phyloP scores from a whole-genome alignment of 2,888 invertebrate genomes.

The Acleris holmiana region DNA sequence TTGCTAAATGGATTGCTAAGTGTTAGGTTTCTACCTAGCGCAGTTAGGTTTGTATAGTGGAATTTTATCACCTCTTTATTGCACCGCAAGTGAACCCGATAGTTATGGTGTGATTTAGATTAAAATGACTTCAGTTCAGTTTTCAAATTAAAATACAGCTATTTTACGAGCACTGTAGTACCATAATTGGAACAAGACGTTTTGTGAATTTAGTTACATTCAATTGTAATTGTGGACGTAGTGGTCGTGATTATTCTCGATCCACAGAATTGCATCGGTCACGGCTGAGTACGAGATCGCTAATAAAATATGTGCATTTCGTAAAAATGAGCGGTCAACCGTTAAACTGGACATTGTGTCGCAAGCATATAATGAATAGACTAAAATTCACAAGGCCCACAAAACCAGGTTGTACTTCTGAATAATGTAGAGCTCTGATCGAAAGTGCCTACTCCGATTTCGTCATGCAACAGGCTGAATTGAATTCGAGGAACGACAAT shows the following conservation, averaged over 20 bases:
- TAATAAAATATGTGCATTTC: constrained; percentile 61
- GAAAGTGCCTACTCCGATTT: constrained; percentile 13
- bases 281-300: constrained; percentile 49
- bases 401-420: constrained; percentile 43
- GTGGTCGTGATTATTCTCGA: constrained; percentile 15
- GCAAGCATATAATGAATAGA: constrained; percentile 56
- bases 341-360: constrained; percentile 58
- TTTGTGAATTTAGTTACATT: not conserved
- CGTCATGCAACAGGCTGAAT: not conserved
- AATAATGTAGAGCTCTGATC: constrained; percentile 32
- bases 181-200: not conserved
- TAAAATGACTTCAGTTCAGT: constrained; percentile 5
- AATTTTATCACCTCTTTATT: constrained; percentile 21
- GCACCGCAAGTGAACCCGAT: constrained; percentile 17
- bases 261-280: constrained; percentile 46
- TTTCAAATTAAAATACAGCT: not conserved
- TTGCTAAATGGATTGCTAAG: too few species aligned
- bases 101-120: constrained; percentile 33
- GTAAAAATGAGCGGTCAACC: constrained; percentile 62
- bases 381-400: constrained; percentile 64
- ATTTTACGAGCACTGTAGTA: not conserved
- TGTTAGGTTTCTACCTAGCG: not conserved
- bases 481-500: not conserved
- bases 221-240: constrained; percentile 1
- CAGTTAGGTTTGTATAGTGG: not conserved